These are phyloP conservation scores for Andricus curvator DNA, from an alignment of 2,888 invertebrate species.

Conservation along the genomic window DNA sequence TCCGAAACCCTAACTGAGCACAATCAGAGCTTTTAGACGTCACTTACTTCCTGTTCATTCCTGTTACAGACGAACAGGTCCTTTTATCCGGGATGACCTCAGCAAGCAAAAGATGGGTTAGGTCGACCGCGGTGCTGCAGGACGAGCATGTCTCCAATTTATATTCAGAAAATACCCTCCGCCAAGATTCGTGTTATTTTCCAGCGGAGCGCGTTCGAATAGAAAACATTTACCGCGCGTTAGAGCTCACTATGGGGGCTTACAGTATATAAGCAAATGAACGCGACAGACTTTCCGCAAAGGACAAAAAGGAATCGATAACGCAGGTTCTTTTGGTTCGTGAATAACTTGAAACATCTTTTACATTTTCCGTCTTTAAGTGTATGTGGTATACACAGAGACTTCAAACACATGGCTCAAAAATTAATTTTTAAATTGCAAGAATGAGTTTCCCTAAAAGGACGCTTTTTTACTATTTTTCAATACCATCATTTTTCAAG, in stretches of 20 bases:
- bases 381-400: background rate
- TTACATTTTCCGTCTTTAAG: background rate
- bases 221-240: slow-evolving; percentile 61
- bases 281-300: slow-evolving; percentile 19
- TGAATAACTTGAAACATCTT: background rate
- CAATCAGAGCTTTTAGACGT: slow-evolving; percentile 67
- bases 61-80: slow-evolving; percentile 63
- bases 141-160: slow-evolving; percentile 62
- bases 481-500: no score
- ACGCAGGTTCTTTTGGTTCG: background rate
- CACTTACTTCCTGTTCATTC: slow-evolving; percentile 65
- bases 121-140: slow-evolving; percentile 52
- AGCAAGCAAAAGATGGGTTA: slow-evolving; percentile 52
- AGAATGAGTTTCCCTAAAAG: background rate
- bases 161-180: slow-evolving; percentile 65
- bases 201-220: slow-evolving; percentile 65
- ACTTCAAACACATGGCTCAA: background rate
- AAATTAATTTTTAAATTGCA: background rate
- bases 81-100: slow-evolving; percentile 65
- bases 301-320: slow-evolving; percentile 6
- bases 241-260: slow-evolving; percentile 24
- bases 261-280: background rate
- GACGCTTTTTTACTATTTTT: no score
- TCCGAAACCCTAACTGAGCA: slow-evolving; percentile 56
- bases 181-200: slow-evolving; percentile 63